Base-by-base conservation (phyloP, 1,140 invertebrate genomes). In the Nasonia vitripennis region DNA sequence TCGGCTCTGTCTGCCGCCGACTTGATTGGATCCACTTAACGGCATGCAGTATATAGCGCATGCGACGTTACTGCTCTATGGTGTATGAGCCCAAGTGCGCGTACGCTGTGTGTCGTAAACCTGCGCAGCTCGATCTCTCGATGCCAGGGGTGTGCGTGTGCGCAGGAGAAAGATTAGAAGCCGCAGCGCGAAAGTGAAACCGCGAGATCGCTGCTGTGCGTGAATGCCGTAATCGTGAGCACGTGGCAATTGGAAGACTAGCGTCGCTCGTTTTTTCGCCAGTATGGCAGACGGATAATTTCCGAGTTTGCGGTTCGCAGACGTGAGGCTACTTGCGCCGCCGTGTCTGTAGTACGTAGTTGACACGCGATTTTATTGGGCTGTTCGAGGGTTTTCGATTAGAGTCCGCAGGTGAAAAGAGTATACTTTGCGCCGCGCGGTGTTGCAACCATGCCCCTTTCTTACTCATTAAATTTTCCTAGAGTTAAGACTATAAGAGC, bases 1-100 rank as follows among this genome's bases (percentile, higher is more conserved):
- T 71, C 75, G 81, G 14, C 41, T 77, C 14, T 20, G 73, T 68
- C 34, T 67, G 85, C 68, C 87, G 51, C 88, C 87, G 89, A 89
- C 90, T 91, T 92, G 90, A 92, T 92, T 92, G 91, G 91, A 91
- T 92, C 91, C 91, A 92, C 91, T 92, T 91, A 91, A 90, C 90
- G 86, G 89, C 87, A 89, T 91, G 89, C 7, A 45, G 41, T 89
- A 89, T 89, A 20, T 31, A 48, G 77, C 37, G 27, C 67, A 89
- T 88, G 89, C 89, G 90, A 92, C 91, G 89, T 90, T 91, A 90
- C 90, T 89, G 89, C 88, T 91, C 88, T 90, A 91, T 90, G 90
- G 89, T 90, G 89, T 90, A 91, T 91, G 87, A 73, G 27, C 87
- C 88, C 81, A 89, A 91, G 88, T 87, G 87, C 88, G 87, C 88